A percentile compares a stretch with the other conserved stretches of the same genome.
These are phyloP conservation scores for Anthopleura sola DNA, from an alignment of 64 coral and sea anemone species.

Conservation along the genomic window DNA sequence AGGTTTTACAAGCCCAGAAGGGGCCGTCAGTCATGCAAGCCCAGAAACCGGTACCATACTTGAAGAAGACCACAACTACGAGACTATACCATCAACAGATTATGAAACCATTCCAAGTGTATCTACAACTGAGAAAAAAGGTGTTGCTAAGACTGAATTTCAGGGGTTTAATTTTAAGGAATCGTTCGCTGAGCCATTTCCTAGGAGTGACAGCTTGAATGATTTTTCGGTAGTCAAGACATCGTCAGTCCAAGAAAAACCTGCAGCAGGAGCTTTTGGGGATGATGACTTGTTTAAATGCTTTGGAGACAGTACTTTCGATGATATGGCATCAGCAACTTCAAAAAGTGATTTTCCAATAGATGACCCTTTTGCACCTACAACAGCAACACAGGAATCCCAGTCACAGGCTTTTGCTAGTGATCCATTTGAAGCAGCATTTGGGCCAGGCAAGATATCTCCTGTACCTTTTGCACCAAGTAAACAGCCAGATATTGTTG, in stretches of 20 bases:
- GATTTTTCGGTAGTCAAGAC: neutral
- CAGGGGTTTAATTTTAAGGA: conserved; percentile 3
- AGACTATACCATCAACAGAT: conserved; percentile 12
- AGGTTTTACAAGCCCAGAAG: neutral
- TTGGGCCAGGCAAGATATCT: conserved; percentile 10
- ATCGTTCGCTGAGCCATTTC: neutral
- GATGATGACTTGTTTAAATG: neutral
- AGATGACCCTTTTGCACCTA: conserved; percentile 34
- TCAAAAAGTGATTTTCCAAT: neutral
- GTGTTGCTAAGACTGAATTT: neutral
- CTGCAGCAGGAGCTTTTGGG: conserved; percentile 16
- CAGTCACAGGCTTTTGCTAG: neutral
- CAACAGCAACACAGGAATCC: neutral
- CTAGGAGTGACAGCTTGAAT: neutral
- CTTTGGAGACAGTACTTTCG: neutral
- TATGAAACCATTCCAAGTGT: conserved; percentile 17
- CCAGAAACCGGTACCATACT: neutral
- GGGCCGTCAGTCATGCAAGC: no score
- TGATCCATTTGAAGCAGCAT: conserved; percentile 49
- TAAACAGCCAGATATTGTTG: neutral
- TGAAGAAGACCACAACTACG: conserved; percentile 7
- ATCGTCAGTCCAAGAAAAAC: neutral
- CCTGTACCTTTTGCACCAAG: conserved; percentile 27
- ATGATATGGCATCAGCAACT: neutral
- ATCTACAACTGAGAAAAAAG: neutral